phyloP scores from a whole-genome alignment of 1,140 invertebrate genomes.

The Drosophila sp. region DNA sequence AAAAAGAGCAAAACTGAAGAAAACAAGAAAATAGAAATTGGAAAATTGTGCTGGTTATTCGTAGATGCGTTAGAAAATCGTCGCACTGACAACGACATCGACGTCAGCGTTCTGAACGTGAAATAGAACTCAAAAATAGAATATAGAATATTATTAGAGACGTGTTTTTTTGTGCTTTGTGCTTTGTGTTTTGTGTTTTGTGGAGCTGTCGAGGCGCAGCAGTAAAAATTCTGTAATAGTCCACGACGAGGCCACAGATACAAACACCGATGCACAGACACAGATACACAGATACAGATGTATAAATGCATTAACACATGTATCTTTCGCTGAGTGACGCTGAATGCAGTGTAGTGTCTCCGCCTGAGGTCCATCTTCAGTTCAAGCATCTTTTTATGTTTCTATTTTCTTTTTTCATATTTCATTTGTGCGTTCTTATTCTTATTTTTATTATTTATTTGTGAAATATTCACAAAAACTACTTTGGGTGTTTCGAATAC shows the following conservation, averaged over 20 bases:
- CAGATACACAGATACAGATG: slow-evolving; percentile 46
- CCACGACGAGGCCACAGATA: slow-evolving; percentile 50
- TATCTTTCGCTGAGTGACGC: slow-evolving; percentile 36
- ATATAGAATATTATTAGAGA: slow-evolving; percentile 64
- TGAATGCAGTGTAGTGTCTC: slow-evolving; percentile 24
- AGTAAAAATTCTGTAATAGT: slow-evolving; percentile 75
- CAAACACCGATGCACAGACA: slow-evolving; percentile 38
- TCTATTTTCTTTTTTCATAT: slow-evolving; percentile 49
- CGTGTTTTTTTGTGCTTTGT: slow-evolving; percentile 41
- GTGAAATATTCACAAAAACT: slow-evolving; percentile 62
- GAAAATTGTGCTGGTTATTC: slow-evolving; percentile 26
- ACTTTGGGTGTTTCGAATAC: slow-evolving; percentile 54
- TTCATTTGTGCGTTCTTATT: slow-evolving; percentile 45
- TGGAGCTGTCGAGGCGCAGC: slow-evolving; percentile 43
- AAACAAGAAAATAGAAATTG: slow-evolving; percentile 14
- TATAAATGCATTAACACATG: slow-evolving; percentile 40
- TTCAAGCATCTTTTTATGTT: slow-evolving; percentile 60
- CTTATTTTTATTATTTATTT: slow-evolving; percentile 41
- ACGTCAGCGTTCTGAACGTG: slow-evolving; percentile 53
- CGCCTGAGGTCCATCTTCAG: slow-evolving; percentile 60
- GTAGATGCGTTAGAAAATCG: slow-evolving; percentile 7
- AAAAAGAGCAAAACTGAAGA: neutral
- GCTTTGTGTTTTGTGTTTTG: slow-evolving; percentile 2
- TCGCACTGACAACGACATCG: slow-evolving; percentile 20
- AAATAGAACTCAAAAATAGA: slow-evolving; percentile 75